Conservation (phyloP, 2,797 vertebrate species). For the Acanthurus tractus region DNA sequence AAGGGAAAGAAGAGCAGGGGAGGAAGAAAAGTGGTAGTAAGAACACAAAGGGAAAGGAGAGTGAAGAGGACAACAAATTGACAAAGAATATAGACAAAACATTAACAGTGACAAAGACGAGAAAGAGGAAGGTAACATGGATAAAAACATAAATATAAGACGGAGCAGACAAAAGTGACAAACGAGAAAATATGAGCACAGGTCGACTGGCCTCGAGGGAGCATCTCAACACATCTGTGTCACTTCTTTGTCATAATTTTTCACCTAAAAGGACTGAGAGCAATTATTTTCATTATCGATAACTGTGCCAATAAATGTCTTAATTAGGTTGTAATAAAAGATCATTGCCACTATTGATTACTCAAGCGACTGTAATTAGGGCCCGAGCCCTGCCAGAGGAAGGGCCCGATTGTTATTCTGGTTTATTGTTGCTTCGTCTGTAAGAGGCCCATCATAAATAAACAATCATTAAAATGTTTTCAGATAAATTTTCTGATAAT, state of each 20-base stretch:
- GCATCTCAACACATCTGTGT: conserved; percentile 43
- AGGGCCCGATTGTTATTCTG: background rate
- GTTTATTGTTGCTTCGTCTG: background rate
- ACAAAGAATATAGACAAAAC: conserved; percentile 67
- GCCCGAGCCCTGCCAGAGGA: too few species aligned
- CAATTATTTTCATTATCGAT: background rate
- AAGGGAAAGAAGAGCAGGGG: conserved; percentile 60
- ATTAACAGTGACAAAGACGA: conserved; percentile 57
- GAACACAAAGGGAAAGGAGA: conserved; percentile 51
- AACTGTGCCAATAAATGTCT: background rate
- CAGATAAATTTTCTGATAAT: background rate
- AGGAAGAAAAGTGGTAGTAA: conserved; percentile 72
- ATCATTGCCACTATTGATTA: background rate
- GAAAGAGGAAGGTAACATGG: conserved; percentile 21
- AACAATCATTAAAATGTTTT: too few species aligned
- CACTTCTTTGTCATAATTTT: background rate
- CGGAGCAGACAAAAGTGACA: conserved; percentile 51
- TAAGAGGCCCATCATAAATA: too few species aligned
- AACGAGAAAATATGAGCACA: conserved; percentile 34
- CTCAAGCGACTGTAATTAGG: background rate
- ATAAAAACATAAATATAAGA: conserved; percentile 64
- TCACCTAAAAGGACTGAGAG: background rate
- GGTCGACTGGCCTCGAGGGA: conserved; percentile 24
- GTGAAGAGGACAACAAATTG: conserved; percentile 56
- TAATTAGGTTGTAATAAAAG: too few species aligned